These are phyloP conservation scores for Odocoileus hemionus DNA, from an alignment of 2,113 vertebrate genomes.

Conservation along the genomic window DNA sequence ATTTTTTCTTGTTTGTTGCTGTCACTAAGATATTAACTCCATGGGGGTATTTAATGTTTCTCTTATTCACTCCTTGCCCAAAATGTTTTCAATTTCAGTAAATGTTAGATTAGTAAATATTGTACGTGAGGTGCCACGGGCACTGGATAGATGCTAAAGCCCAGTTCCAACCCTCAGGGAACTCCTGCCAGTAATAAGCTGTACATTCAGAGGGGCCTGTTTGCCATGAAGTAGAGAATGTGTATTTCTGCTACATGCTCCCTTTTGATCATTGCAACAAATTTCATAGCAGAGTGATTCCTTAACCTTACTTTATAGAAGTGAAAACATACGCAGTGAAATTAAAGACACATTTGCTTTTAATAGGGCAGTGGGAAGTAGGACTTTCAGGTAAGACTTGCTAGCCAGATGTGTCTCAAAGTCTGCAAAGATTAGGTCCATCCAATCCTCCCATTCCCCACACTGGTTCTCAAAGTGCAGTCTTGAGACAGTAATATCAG, in stretches of 20 bases:
- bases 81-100: neutral
- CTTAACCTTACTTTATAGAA: neutral
- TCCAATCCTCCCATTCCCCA: neutral
- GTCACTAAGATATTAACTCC: neutral
- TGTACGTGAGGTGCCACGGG: neutral
- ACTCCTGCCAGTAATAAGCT: neutral
- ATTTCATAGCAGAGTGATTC: neutral
- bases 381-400: neutral
- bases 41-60: neutral
- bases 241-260: neutral
- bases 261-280: neutral
- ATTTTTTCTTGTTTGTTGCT: neutral
- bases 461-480: neutral
- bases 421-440: neutral
- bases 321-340: neutral
- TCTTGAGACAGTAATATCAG: neutral
- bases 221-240: neutral
- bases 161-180: neutral
- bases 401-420: neutral
- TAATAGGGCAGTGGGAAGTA: neutral
- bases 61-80: neutral
- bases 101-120: neutral
- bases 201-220: neutral
- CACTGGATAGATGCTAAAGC: neutral
- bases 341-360: neutral